phyloP scores from a whole-genome alignment of 2,113 vertebrate species.

The Synodontis membranacea region DNA sequence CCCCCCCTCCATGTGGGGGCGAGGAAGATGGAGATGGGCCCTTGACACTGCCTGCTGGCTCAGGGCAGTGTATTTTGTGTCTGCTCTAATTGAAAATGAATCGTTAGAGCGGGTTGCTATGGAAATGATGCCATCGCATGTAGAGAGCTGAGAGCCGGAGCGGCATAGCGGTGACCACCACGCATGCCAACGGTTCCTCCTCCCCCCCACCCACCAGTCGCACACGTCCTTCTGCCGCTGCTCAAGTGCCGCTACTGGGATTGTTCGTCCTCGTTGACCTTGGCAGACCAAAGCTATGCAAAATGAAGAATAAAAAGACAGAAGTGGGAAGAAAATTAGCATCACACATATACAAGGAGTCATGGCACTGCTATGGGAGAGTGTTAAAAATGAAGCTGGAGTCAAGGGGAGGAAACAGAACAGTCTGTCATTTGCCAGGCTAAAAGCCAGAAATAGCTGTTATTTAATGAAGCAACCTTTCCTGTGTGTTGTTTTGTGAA shows the following conservation, averaged over 20 bases:
- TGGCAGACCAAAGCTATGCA: conserved; percentile 91
- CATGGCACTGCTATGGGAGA: conserved; percentile 13
- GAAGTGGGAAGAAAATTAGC: conserved; percentile 38
- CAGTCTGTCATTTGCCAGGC: conserved; percentile 84
- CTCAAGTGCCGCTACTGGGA: conserved; percentile 95
- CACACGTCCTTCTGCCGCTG: conserved; percentile 69
- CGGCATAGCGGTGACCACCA: conserved; percentile 38
- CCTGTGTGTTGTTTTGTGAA: conserved; percentile 78
- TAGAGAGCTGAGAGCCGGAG: conserved; percentile 80
- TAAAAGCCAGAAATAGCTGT: conserved; percentile 89
- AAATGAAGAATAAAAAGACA: conserved; percentile 87
- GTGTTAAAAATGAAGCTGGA: conserved; percentile 30
- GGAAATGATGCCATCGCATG: conserved; percentile 86
- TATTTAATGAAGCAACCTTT: conserved; percentile 82
- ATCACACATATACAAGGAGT: conserved; percentile 20
- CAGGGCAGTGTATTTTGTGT: conserved; percentile 86
- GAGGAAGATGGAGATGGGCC: conserved; percentile 83
- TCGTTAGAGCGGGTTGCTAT: conserved; percentile 86
- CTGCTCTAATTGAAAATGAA: conserved; percentile 97
- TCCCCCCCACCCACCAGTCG: conserved; percentile 56
- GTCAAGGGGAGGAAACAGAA: background rate
- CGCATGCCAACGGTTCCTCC: conserved; percentile 54
- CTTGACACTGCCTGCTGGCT: conserved; percentile 87
- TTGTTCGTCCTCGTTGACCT: conserved; percentile 99
- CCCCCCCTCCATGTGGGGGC: conserved; percentile 78